Base-by-base conservation (phyloP, 1,140 invertebrate species). In the Aphelenchoides besseyi region DNA sequence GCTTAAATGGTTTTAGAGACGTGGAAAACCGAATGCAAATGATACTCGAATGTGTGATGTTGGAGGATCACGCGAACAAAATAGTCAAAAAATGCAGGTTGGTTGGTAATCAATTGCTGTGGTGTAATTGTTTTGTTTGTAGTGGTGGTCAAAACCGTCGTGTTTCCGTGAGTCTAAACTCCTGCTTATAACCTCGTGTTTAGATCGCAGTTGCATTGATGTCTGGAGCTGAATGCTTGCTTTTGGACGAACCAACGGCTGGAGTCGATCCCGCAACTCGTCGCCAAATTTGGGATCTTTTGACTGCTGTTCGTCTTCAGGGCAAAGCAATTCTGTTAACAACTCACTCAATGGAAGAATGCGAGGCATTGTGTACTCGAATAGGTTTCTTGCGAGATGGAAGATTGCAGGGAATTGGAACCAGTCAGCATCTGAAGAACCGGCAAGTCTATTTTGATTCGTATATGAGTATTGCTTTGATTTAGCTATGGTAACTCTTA, bases 201-300 rank as follows among this genome's bases (percentile, higher is more conserved):
- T 94, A 92, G 2, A 93, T 97, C 80, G 92, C 93, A 0, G 91
- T 93, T 26, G 93, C 93, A 1, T 86, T 96, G 2, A 90, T 96
- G 88, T 92, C 95, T 79, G 91, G 93, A 85, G 93, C 94, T 0
- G 91, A 94, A 85, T 88, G 96, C 18, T 86, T 97, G 16, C 94
- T 97, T 82, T 88, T 97, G 12, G 94, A 97, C 84, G 94, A 97
- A 84, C 94, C 93, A 9, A 87, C 86, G n/a, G 86, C 86, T 8
- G 86, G 86, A 5, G 85, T 87, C 2, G 86, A 87, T 74, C 86
- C 86, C 3, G 55, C 85, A 5, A 72, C 72, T n/a, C 70, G 72
- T 2, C 72, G 72, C 0, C 48, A 68, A 28, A 52, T 73, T 26
- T 73, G 72, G 72, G 64, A 73, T 26, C 9, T 74, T 16, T 18